These are phyloP conservation scores for Drosophila repletoides DNA, from an alignment of 1,140 invertebrate species.

Conservation along the genomic window DNA sequence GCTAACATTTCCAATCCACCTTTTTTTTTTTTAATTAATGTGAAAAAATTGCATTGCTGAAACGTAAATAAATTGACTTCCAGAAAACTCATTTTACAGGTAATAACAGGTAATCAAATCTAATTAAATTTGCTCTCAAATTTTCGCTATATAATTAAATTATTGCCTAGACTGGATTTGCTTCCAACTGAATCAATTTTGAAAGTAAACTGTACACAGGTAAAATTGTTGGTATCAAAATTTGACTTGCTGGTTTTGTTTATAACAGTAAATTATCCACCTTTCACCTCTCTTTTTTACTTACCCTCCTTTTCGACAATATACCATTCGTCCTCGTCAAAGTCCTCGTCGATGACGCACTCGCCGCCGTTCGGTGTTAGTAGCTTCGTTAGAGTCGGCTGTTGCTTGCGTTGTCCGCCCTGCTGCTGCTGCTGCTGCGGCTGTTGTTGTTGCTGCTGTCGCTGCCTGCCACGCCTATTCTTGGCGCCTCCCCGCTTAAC, in stretches of 20 bases:
- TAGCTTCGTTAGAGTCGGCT: slow-evolving; percentile 54
- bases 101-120: too few relatives aligned
- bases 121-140: too few relatives aligned
- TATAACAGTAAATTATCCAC: too few relatives aligned
- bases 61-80: too few relatives aligned
- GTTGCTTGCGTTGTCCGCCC: slow-evolving; percentile 55
- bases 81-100: too few relatives aligned
- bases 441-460: slow-evolving; percentile 31
- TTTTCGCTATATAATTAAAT: background rate
- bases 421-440: slow-evolving; percentile 43
- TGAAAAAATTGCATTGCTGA: background rate
- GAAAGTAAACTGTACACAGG: too few relatives aligned
- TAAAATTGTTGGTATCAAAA: too few relatives aligned
- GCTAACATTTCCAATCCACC: too few relatives aligned
- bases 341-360: slow-evolving; percentile 50
- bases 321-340: slow-evolving; percentile 81
- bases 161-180: background rate
- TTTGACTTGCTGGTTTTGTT: too few relatives aligned
- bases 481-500: slow-evolving; percentile 48
- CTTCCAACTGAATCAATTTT: background rate
- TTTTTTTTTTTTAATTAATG: too few relatives aligned
- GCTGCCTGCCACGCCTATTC: slow-evolving; percentile 51
- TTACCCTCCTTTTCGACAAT: slow-evolving; percentile 80
- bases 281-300: too few relatives aligned
- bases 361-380: slow-evolving; percentile 54